A percentile compares a stretch with the other conserved stretches of the same genome.
phyloP scores from a whole-genome alignment of 1,140 invertebrate species.

The Temnothorax curvispinosus region DNA sequence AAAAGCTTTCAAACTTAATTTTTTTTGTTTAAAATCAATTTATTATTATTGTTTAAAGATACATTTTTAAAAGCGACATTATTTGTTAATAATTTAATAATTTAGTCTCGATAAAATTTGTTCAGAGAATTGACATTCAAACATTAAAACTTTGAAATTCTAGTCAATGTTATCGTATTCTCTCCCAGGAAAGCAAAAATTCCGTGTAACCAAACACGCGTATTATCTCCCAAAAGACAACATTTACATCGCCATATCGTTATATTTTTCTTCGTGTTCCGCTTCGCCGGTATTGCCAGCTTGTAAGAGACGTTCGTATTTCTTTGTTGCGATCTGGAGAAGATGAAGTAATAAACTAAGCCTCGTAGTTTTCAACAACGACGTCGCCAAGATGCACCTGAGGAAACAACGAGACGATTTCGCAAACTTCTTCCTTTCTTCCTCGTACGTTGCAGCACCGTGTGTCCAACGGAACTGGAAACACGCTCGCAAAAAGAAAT shows the following conservation, averaged over 20 bases:
- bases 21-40: not conserved
- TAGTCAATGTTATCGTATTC: not conserved
- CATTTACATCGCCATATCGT: slow-evolving; percentile 25
- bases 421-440: slow-evolving; percentile 18
- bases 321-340: slow-evolving; percentile 20
- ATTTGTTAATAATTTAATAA: not conserved
- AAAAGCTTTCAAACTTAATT: not conserved
- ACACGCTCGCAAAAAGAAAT: slow-evolving; percentile 50
- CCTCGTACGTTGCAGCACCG: not conserved
- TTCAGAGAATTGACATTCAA: not conserved
- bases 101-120: not conserved
- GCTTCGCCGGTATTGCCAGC: slow-evolving; percentile 2
- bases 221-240: slow-evolving; percentile 24
- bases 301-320: slow-evolving; percentile 44
- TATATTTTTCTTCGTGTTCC: slow-evolving; percentile 25
- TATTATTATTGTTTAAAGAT: slow-evolving; percentile 8
- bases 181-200: not conserved
- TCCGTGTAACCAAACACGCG: not conserved
- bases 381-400: slow-evolving; percentile 40
- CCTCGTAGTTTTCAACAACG: slow-evolving; percentile 41
- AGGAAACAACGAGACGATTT: slow-evolving; percentile 29
- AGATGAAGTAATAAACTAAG: slow-evolving; percentile 53
- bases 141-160: slow-evolving; percentile 15
- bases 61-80: not conserved
- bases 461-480: slow-evolving; percentile 34